Conservation (phyloP, 2,888 invertebrate genomes). For the Willowsia nigromaculata region DNA sequence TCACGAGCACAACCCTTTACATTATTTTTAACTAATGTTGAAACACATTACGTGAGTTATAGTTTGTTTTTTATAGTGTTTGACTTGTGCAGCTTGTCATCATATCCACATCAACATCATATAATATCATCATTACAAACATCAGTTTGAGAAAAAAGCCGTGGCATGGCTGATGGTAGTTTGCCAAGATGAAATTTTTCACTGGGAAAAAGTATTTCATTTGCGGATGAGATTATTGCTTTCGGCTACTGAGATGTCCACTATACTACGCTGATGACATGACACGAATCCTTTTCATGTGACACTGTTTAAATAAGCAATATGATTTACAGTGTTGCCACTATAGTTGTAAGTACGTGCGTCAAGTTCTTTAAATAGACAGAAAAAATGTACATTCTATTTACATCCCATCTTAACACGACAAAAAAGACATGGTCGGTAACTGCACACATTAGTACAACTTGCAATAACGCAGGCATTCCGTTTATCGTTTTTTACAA, state of each 20-base stretch:
- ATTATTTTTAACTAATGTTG: not conserved
- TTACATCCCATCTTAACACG: not conserved
- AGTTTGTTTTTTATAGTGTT: conserved; percentile 5
- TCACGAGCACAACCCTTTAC: not conserved
- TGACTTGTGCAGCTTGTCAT: conserved; percentile 36
- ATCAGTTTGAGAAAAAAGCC: no score
- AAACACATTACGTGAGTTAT: not conserved
- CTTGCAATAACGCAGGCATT: conserved; percentile 12
- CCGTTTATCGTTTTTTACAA: conserved; percentile 29
- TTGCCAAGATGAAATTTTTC: conserved; percentile 12
- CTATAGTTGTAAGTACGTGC: not conserved
- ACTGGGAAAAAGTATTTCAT: not conserved
- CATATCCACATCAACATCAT: not conserved
- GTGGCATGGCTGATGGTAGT: conserved; percentile 4
- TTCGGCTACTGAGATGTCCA: not conserved
- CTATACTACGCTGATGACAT: conserved; percentile 5
- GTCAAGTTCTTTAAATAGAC: conserved; percentile 17
- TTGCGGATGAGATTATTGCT: conserved; percentile 3
- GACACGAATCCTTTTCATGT: conserved; percentile 34
- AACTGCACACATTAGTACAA: not conserved
- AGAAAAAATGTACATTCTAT: not conserved
- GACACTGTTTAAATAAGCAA: conserved; percentile 19
- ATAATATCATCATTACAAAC: conserved; percentile 14
- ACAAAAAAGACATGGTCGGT: conserved; percentile 6
- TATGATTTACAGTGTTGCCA: conserved; percentile 35